Evolutionary conservation across 2,797 vertebrate genomes (phyloP).

Genomic region (Jordanella pulchra): DNA sequence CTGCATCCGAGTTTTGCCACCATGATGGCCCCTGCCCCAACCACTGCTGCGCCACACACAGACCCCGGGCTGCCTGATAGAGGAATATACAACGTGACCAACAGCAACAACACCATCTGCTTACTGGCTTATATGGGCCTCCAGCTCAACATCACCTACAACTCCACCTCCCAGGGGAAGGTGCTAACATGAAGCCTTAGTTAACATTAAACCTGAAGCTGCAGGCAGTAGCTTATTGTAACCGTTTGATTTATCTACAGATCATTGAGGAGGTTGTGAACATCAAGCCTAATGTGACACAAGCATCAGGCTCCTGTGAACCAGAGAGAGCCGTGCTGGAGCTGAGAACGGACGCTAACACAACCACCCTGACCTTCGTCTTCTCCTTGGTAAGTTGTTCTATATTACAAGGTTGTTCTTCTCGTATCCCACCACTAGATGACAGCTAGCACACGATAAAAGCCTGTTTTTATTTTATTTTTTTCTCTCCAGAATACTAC

Average conservation of each 20-base stretch:
- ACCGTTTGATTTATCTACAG: conserved; percentile 40
- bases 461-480: neutral
- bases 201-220: neutral
- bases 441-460: conserved; percentile 22
- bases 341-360: conserved; percentile 65
- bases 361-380: conserved; percentile 74
- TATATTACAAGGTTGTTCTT: neutral
- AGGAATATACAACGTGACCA: conserved; percentile 81
- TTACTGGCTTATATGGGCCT: conserved; percentile 82
- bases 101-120: conserved; percentile 68
- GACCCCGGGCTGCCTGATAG: conserved; percentile 73
- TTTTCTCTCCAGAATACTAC: conserved; percentile 75
- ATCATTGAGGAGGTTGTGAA: conserved; percentile 79
- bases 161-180: conserved; percentile 68
- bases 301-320: conserved; percentile 75
- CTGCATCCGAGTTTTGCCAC: conserved; percentile 5
- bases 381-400: conserved; percentile 80
- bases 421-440: conserved; percentile 49
- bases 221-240: neutral
- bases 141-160: conserved; percentile 88
- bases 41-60: conserved; percentile 57
- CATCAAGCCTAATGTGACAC: conserved; percentile 77
- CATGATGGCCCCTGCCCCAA: conserved; percentile 62
- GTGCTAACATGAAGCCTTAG: conserved; percentile 42
- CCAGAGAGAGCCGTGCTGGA: conserved; percentile 65